Conservation (phyloP, 1,140 invertebrate genomes). For the Oryzaephilus surinamensis region DNA sequence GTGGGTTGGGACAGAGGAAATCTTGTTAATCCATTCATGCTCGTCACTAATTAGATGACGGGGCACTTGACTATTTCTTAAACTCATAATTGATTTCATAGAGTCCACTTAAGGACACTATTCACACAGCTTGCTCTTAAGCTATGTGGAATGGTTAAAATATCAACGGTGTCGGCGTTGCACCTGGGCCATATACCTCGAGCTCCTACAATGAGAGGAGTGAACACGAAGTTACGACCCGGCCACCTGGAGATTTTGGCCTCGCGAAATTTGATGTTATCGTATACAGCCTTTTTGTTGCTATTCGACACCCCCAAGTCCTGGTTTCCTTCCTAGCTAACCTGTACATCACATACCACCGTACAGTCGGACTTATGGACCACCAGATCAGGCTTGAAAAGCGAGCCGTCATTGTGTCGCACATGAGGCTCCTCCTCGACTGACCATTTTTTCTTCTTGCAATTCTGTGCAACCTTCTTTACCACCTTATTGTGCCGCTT, state of each 20-base stretch:
- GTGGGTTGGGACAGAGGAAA: constrained; percentile 41
- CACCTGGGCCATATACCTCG: constrained; percentile 9
- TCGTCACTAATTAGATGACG: too few relatives aligned
- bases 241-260: constrained; percentile 1
- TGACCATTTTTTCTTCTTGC: not conserved
- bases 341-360: not conserved
- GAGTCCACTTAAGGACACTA: constrained; percentile 1
- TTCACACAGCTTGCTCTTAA: constrained; percentile 3
- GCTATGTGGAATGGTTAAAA: not conserved
- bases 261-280: not conserved
- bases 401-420: constrained; percentile 1
- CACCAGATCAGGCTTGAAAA: constrained; percentile 14
- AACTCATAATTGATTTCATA: too few relatives aligned
- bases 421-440: constrained; percentile 11
- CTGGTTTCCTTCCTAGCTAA: not conserved
- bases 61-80: too few relatives aligned
- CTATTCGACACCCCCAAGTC: not conserved
- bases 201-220: constrained; percentile 7
- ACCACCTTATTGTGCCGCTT: constrained; percentile 13
- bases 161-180: not conserved
- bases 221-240: not conserved
- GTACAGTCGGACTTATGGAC: not conserved
- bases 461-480: constrained; percentile 1
- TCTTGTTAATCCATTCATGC: too few relatives aligned
- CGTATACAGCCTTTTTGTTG: not conserved